Evolutionary conservation across 2,797 vertebrate species (phyloP).

Genomic region (Hemibagrus guttatus): DNA sequence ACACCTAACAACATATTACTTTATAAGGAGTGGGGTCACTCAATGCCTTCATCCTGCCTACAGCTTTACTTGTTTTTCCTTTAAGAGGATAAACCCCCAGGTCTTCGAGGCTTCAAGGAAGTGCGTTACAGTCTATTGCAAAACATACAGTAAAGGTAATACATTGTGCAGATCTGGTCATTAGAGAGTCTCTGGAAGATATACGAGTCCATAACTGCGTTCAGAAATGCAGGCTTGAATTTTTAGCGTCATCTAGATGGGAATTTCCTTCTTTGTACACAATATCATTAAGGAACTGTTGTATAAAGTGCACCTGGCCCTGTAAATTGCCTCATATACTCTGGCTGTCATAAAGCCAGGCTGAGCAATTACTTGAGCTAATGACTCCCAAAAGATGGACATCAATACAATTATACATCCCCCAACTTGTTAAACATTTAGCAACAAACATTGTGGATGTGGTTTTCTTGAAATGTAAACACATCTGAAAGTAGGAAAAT

Average conservation of each 20-base stretch:
- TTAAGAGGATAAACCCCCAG: not conserved
- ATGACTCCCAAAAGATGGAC: slow-evolving; percentile 27
- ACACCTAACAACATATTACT: not conserved
- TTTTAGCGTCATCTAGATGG: not conserved
- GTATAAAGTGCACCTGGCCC: slow-evolving; percentile 1
- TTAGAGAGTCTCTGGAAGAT: not conserved
- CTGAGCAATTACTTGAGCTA: slow-evolving; percentile 30
- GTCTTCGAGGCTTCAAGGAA: not conserved
- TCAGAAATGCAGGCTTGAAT: not conserved
- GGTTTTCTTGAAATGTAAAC: slow-evolving; percentile 45
- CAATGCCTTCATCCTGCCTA: not conserved
- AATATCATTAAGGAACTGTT: not conserved
- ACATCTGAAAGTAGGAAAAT: slow-evolving; percentile 42
- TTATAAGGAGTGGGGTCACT: not conserved
- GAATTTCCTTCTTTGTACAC: not conserved
- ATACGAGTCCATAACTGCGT: not conserved
- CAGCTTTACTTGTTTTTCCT: not conserved
- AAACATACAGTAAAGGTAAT: slow-evolving; percentile 1
- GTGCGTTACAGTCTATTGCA: not conserved
- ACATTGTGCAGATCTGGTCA: not conserved
- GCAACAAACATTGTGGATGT: slow-evolving; percentile 35
- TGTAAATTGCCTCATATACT: slow-evolving; percentile 15
- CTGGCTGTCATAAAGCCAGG: slow-evolving; percentile 4
- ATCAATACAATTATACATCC: slow-evolving; percentile 17
- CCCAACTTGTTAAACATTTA: slow-evolving; percentile 35